Evolutionary conservation across 2,797 vertebrate genomes (phyloP).

Genomic region (Chelonia mydas): DNA sequence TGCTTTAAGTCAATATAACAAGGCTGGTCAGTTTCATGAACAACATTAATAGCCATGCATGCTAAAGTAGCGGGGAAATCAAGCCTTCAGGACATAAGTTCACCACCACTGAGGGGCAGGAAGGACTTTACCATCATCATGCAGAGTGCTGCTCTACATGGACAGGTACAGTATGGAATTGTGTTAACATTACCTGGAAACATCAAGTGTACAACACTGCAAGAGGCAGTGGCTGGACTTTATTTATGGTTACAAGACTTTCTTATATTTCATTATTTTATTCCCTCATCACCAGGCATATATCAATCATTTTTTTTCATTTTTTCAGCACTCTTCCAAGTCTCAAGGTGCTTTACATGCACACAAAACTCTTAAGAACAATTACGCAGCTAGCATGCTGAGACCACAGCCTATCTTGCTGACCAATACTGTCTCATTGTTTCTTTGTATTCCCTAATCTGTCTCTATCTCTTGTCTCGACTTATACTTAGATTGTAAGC

Average conservation of each 20-base stretch:
- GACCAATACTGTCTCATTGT: background rate
- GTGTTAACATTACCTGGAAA: background rate
- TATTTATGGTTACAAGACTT: background rate
- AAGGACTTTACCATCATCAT: constrained; percentile 23
- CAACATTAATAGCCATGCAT: background rate
- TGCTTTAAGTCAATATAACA: background rate
- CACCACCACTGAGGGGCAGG: background rate
- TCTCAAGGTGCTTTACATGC: background rate
- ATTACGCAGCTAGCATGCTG: background rate
- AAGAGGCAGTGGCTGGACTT: background rate
- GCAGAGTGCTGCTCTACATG: background rate
- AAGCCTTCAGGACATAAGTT: constrained; percentile 15
- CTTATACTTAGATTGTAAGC: background rate
- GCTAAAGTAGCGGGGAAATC: background rate
- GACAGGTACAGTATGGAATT: background rate
- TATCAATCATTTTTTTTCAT: background rate
- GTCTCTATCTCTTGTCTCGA: background rate
- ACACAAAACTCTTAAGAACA: background rate
- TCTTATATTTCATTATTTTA: background rate
- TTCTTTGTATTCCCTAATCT: background rate
- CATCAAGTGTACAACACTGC: background rate
- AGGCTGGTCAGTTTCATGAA: background rate
- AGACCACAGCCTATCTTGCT: background rate
- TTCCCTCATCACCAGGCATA: background rate
- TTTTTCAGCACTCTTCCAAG: background rate